phyloP scores from a whole-genome alignment of 2,113 vertebrate species.

The Crotalus helleri region DNA sequence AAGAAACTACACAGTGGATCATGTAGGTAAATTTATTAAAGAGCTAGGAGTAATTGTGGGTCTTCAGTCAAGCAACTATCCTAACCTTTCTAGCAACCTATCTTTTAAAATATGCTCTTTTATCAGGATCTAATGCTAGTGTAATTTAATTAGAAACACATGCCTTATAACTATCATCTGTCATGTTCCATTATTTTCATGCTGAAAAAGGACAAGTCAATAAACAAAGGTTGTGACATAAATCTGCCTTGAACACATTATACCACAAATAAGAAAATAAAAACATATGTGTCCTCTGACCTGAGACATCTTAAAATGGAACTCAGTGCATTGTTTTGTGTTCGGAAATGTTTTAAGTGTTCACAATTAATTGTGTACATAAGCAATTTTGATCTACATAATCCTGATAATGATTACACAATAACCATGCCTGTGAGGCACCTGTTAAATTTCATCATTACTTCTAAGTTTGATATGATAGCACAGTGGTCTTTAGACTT shows the following conservation, averaged over 20 bases:
- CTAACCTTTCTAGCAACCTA: slow-evolving; percentile 69
- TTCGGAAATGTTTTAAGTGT: slow-evolving; percentile 67
- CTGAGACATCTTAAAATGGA: slow-evolving; percentile 68
- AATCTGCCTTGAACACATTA: slow-evolving; percentile 84
- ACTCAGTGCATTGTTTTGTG: slow-evolving; percentile 69
- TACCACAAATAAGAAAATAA: slow-evolving; percentile 80
- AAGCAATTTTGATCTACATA: slow-evolving; percentile 70
- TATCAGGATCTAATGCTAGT: slow-evolving; percentile 80
- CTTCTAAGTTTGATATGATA: slow-evolving; percentile 61
- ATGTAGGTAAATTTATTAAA: too few relatives aligned
- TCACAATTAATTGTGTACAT: slow-evolving; percentile 69
- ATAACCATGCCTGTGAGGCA: slow-evolving; percentile 63
- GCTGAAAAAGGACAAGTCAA: slow-evolving; percentile 79
- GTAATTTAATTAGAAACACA: slow-evolving; percentile 81
- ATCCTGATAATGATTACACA: slow-evolving; percentile 63
- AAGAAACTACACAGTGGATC: neutral
- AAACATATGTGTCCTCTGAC: slow-evolving; percentile 84
- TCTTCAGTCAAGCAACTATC: slow-evolving; percentile 45
- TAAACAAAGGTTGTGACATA: slow-evolving; percentile 82
- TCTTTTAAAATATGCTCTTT: slow-evolving; percentile 75
- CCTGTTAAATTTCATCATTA: slow-evolving; percentile 68
- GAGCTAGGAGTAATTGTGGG: neutral
- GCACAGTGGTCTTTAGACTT: neutral
- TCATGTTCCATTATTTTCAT: slow-evolving; percentile 81
- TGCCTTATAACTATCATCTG: slow-evolving; percentile 81